Evolutionary conservation across 2,113 vertebrate genomes (phyloP), one percentile per base, ranked within the genome.

Genomic region (Tachysurus fulvidraco): DNA sequence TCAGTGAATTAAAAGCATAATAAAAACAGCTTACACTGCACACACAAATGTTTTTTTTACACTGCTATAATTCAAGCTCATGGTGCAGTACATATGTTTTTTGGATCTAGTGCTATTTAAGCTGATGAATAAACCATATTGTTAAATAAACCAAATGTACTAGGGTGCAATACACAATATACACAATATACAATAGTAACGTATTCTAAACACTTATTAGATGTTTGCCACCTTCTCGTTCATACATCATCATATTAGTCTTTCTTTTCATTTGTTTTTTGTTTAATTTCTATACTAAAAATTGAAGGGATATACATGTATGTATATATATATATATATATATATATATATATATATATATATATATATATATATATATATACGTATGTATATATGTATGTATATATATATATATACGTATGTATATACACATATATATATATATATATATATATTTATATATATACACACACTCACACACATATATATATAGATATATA

Each of bases 1-100:
- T 60, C 23, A 60, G 55, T 59, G 19, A 60, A 60, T 81, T 81
- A 81, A 81, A 81, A 13, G 55, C 78, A 44, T 60, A 30, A 81
- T 13, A 13, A 59, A 59, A 60, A 69, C 5, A 25, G 30, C 19
- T 44, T 81, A 81, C 30, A 81, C 19, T 81, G 55, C 55, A 60
- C 19, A 81, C 52, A 55, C 55, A 81, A 19, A 81, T 41, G 23
- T 76, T 76, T 4, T 52, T 46, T 46, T 74, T 25, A 5, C 1
- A 23, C 12, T 30, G 16, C 30, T 69, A 16, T 6, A 65, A 0
- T 65, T 14, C 64, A 65, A 28, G n/a, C 23, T 28, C 8, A 41
- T 74, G 12, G 71, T 74, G 44, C 21, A 74, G 10, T 44, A 41
- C 7, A 16, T 28, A 46, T 25, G 21, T 46, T 44, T 73, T 74